Evolutionary conservation across 2,113 vertebrate species (phyloP), one percentile per base, ranked within the genome.

Genomic region (Cichladusa arquata): DNA sequence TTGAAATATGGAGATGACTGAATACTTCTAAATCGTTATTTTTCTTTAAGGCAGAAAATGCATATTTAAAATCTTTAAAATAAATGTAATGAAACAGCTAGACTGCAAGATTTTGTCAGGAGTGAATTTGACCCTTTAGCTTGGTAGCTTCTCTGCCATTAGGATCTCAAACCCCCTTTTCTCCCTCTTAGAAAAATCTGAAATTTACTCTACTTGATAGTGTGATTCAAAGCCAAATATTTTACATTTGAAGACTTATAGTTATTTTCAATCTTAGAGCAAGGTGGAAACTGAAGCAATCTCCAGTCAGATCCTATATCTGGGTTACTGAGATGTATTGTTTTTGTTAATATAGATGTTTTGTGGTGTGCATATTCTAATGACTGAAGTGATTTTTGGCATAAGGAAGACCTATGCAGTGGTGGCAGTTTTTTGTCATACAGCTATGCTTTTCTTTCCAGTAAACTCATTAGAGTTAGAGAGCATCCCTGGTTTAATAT

Each of bases 141-240:
- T 79, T 82, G 10, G 44, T 76, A 86, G 44, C 38, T 76, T 57
- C 67, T 66, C 33, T 80, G 61, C 24, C 12, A 57, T 51, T 58
- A 44, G 20, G 15, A 81, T 88, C 42, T 91, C 53, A 81, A 86
- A 61, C 7, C 0, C 5, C 4, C 18, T 86, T 74, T 84, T 53
- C 36, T 81, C 23, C 20, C 18, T 66, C 31, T 71, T 60, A 62
- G 48, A 78, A 81, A 93, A 74, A 91, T 26, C n/a, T 67, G 51
- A 56, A 88, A 76, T 81, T 62, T 91, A 44, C 6, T 38, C 31
- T 66, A 67, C 42, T 69, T 70, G 26, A 45, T 53, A 38, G 29
- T 48, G 33, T 54, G 33, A 60, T 72, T 96, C 77, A 93, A 96
- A 92, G 56, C 24, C 61, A 95, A 91, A 91, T 93, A 86, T 95